Percentiles rank a stretch among this genome's conserved stretches.
These are phyloP conservation scores for Rhodeus uyekii DNA, from an alignment of 2,797 vertebrate species.

Conservation along the genomic window DNA sequence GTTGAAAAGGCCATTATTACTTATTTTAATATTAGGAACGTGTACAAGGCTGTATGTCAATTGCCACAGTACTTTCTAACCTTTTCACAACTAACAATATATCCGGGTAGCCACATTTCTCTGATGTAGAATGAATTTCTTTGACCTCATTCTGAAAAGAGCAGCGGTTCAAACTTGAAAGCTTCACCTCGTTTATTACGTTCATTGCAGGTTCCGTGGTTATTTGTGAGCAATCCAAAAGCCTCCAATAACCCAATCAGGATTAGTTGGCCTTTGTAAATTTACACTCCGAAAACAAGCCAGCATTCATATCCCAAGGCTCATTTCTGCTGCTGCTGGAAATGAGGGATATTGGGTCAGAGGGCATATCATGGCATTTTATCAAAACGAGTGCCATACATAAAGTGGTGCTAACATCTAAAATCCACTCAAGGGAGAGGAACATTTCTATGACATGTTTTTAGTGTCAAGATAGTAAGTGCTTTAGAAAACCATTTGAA, in stretches of 20 bases:
- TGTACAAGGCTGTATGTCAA: background rate
- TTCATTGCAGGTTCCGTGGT: conserved; percentile 6
- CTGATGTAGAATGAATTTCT: conserved; percentile 25
- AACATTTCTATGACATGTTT: background rate
- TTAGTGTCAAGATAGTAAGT: conserved; percentile 1
- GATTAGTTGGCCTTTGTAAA: conserved; percentile 38
- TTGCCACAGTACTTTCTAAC: background rate
- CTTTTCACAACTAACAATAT: conserved; percentile 28
- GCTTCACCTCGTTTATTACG: conserved; percentile 36
- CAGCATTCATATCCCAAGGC: conserved; percentile 11
- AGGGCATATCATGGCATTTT: conserved; percentile 4
- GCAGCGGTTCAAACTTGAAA: conserved; percentile 8
- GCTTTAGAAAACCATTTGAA: background rate
- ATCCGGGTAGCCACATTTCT: conserved; percentile 6
- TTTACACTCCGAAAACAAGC: conserved; percentile 17
- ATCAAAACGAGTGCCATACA: conserved; percentile 1
- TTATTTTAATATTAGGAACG: conserved; percentile 9
- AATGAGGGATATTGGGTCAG: background rate
- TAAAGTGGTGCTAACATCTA: conserved; percentile 5
- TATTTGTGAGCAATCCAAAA: conserved; percentile 23
- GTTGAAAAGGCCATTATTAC: conserved; percentile 28
- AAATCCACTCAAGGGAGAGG: background rate
- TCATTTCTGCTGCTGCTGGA: background rate
- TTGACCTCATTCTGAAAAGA: conserved; percentile 35
- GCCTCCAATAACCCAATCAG: conserved; percentile 8